phyloP scores from a whole-genome alignment of 2,113 vertebrate genomes.

The Pleuronectes platessa region DNA sequence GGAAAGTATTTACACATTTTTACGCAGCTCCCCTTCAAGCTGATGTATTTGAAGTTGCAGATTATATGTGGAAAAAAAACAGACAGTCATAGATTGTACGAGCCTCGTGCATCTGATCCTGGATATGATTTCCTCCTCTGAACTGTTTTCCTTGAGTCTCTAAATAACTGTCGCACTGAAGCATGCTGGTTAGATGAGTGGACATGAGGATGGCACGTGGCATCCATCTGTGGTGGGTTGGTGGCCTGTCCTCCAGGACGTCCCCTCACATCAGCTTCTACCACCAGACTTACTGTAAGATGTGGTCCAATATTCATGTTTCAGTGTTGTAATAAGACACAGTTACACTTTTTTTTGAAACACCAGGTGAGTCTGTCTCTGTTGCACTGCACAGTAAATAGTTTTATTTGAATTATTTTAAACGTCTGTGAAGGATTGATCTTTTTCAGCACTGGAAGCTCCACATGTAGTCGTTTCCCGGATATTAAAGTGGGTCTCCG shows the following conservation, averaged over 20 bases:
- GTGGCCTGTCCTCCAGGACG: constrained; percentile 48
- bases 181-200: constrained; percentile 60
- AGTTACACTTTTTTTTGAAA: too few species aligned
- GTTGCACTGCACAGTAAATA: background rate
- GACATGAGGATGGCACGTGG: constrained; percentile 54
- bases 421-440: background rate
- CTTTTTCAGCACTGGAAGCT: background rate
- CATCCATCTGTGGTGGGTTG: constrained; percentile 61
- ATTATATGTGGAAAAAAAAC: constrained; percentile 20
- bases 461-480: background rate
- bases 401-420: constrained; percentile 4
- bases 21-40: background rate
- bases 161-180: constrained; percentile 41
- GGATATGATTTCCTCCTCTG: constrained; percentile 35
- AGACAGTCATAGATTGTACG: background rate
- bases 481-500: background rate
- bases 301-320: background rate
- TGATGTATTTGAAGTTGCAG: constrained; percentile 7
- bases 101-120: constrained; percentile 6
- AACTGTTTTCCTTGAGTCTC: constrained; percentile 40
- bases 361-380: background rate
- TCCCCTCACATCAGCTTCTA: constrained; percentile 31
- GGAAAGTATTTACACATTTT: background rate
- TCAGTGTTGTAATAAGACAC: too few species aligned
- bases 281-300: background rate